These are phyloP conservation scores for Morelia viridis DNA, from an alignment of 2,797 vertebrate genomes.

Conservation along the genomic window DNA sequence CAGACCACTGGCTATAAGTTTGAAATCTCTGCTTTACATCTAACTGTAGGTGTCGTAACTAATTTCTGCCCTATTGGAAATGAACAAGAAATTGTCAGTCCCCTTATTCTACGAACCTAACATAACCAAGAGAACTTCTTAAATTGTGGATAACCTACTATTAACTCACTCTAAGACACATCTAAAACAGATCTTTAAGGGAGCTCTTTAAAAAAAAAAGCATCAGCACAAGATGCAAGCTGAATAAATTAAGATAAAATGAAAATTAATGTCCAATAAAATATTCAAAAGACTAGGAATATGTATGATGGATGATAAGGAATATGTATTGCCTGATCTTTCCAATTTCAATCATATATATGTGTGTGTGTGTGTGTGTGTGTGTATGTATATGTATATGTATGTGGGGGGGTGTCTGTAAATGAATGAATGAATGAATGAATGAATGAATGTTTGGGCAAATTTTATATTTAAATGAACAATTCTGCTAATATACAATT, in stretches of 20 bases:
- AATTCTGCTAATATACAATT: not conserved
- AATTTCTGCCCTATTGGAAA: not conserved
- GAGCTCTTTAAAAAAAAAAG: not conserved
- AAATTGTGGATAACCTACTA: not conserved
- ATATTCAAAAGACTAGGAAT: not conserved
- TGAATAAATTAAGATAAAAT: not conserved
- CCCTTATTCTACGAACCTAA: not conserved
- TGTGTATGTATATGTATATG: too few relatives aligned
- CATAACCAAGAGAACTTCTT: not conserved
- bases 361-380: too few relatives aligned
- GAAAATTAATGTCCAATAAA: not conserved
- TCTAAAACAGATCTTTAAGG: not conserved
- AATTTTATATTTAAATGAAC: slow-evolving; percentile 2
- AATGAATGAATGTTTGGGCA: not conserved
- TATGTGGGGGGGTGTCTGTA: too few relatives aligned
- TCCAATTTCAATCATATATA: not conserved
- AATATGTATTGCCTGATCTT: not conserved
- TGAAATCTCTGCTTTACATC: not conserved
- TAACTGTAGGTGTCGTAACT: not conserved
- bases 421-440: too few relatives aligned
- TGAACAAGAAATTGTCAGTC: not conserved
- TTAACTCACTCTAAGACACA: too few relatives aligned
- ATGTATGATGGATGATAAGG: not conserved
- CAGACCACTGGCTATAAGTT: not conserved
- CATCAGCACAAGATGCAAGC: not conserved